Evolutionary conservation across 2,888 invertebrate species (phyloP), one percentile per base, ranked within the genome.

Genomic region (Melangyna quadrimaculata): DNA sequence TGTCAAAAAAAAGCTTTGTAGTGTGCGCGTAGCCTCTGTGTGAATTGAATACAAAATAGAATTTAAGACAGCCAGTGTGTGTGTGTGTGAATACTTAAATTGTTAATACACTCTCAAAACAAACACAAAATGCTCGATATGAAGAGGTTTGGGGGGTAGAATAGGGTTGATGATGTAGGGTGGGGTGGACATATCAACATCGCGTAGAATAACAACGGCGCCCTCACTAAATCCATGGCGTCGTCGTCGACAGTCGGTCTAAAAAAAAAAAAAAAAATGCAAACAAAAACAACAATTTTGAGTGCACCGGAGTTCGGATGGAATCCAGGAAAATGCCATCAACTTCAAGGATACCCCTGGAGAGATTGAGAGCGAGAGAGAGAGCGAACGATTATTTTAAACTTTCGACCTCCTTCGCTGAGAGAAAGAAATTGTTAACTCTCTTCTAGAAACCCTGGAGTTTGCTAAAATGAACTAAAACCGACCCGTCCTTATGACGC

Each of bases 351-450:
- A 67, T 80, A 59, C 40, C 74, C 67, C 71, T 80, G 59, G 72
- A 53, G 57, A 29, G 48, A 22, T 27, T 19, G 12, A 63, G 22
- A 17, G 29, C 65, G 69, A 51, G 43, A 71, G 17, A 48, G 65
- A 48, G 65, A 48, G 48, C 22, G 7, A 32, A 40, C 74, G 48
- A 88, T 87, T 88, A 88, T 89, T 89, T 90, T 89, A 88, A 91
- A 89, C 90, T 89, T 89, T 90, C 91, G 91, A 91, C 91, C 91
- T 91, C 90, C 90, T 91, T 91, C 90, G 87, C 72, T 63, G 84
- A 65, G 53, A 55, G 72, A 78, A 35, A 17, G 55, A 53, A 29
- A 19, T n/a, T 32, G 24, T 22, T 32, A 19, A 57, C 37, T 70
- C 71, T 80, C 79, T 83, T 71, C 45, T 29, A 37, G 10, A 67